These are phyloP conservation scores for Gryllus longicercus DNA, from an alignment of 2,888 invertebrate genomes.

Conservation along the genomic window DNA sequence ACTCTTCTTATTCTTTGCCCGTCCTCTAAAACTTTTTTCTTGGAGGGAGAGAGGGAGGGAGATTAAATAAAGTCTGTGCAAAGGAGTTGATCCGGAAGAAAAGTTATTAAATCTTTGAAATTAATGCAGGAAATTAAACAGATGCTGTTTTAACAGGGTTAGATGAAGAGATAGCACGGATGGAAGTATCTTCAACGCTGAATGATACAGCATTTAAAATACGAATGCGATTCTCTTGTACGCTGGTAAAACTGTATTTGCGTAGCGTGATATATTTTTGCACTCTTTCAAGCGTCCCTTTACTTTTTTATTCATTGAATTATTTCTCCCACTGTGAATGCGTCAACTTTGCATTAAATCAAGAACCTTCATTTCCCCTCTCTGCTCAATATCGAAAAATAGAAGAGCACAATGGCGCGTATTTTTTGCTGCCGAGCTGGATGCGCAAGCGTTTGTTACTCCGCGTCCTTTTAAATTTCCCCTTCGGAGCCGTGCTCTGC, in stretches of 20 bases:
- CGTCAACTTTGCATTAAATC: neutral
- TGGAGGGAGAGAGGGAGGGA: too few species aligned
- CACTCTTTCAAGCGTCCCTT: neutral
- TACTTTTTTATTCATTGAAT: neutral
- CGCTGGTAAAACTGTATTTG: too few species aligned
- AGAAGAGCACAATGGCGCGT: neutral
- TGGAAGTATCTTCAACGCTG: neutral
- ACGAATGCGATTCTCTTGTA: neutral
- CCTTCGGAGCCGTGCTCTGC: neutral
- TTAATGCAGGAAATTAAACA: neutral
- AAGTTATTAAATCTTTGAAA: neutral
- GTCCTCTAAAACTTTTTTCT: too few species aligned
- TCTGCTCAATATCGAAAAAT: neutral
- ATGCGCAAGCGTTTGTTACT: neutral
- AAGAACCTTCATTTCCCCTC: neutral
- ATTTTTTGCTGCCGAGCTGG: neutral
- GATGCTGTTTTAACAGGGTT: neutral
- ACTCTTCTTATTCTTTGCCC: too few species aligned
- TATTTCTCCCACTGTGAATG: slow-evolving; percentile 3
- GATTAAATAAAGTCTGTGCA: too few species aligned
- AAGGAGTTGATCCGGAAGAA: neutral
- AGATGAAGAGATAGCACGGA: neutral
- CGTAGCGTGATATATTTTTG: neutral
- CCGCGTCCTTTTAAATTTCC: neutral
- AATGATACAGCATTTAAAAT: neutral